Base-by-base conservation (phyloP, 2,113 vertebrate genomes). In the Psilopsiagon aurifrons region DNA sequence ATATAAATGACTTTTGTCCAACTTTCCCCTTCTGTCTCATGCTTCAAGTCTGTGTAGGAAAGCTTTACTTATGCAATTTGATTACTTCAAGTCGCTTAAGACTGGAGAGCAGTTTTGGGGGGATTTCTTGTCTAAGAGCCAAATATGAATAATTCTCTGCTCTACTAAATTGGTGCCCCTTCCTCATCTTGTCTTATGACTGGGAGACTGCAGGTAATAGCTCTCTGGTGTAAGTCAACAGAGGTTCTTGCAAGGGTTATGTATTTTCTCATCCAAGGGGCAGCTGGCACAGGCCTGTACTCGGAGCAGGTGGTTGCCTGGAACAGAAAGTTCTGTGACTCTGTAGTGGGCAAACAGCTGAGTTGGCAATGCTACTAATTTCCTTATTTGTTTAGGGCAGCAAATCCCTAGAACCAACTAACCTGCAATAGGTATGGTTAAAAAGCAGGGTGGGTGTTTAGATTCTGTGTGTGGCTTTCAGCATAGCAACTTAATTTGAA, bases 371-470 rank as follows among this genome's bases (percentile, higher is more conserved):
- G 20, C 23, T 70, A 22, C n/a, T 77, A 0, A 2, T 54, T 82
- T 70, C 31, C 25, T 43, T 12, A 28, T 49, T 89, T 82, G 31
- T 25, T 54, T 71, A 41, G 35, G 78, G 66, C 33, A 64, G 35
- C 2, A 7, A 43, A 46, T 82, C 91, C n/a, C 23, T 63, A 52
- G 27, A 74, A 22, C 44, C 15, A 49, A 27, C 31, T 86, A 28
- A 41, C 62, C 51, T 64, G 18, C 55, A 49, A 69, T 52, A 44
- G 31, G 20, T 43, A 27, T 7, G 39, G 13, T 43, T 74, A 63
- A 63, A 83, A 74, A 15, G 15, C 0, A 0, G 9, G 23, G 19
- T 66, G 33, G 63, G 3, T 0, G 2, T 60, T 79, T 51, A 49
- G 22, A 55, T 82, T 90, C 27, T 68, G 5, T 39, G 41, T 33